Evolutionary conservation across 2,888 invertebrate genomes (phyloP), one percentile per base, ranked within the genome.

Genomic region (Euzetes globulus): DNA sequence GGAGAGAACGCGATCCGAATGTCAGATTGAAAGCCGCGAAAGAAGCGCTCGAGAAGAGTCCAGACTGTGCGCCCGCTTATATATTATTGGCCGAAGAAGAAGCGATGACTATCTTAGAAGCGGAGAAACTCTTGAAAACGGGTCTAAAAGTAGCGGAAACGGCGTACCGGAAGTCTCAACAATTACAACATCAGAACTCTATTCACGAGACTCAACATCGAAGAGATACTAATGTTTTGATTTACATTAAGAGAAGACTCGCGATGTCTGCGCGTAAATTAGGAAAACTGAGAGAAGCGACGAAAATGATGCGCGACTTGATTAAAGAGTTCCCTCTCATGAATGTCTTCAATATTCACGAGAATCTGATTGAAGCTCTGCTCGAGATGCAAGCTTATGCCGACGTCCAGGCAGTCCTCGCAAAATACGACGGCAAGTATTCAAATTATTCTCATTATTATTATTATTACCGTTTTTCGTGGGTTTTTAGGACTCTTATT

Each of bases 221-320:
- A 33, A 29, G 97, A 78, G 94, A 97, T 83, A 91, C 92, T 75
- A 94, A 94, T 83, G 92, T 97, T 50, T 84, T 96, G 77, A 94
- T 96, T 81, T 98, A 97, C 83, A 90, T 96, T 74, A 91, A 93
- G 84, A 87, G 97, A 74, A 87, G 98, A 77, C 84, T 95, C 76
- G 98, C 96, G n/a, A 96, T 97, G 96, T 97, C 96, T 85, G 92
- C 94, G 45, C 87, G 97, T 75, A 94, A 95, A 81, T 86, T 97
- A 75, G 95, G 96, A 15, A 91, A 94, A 80, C 86, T 96, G 78
- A 92, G 94, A 83, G 97, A 97, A 84, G 94, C 96, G 0, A 91
- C 95, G 33, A 95, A 98, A 83, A 91, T 94, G 87, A 96, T 97
- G 86, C 88, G 96, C 81, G 97, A 98, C 85, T 86, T 87, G 81